Conservation (phyloP, 2,797 vertebrate genomes). For the Scolopax bukidnonensis region DNA sequence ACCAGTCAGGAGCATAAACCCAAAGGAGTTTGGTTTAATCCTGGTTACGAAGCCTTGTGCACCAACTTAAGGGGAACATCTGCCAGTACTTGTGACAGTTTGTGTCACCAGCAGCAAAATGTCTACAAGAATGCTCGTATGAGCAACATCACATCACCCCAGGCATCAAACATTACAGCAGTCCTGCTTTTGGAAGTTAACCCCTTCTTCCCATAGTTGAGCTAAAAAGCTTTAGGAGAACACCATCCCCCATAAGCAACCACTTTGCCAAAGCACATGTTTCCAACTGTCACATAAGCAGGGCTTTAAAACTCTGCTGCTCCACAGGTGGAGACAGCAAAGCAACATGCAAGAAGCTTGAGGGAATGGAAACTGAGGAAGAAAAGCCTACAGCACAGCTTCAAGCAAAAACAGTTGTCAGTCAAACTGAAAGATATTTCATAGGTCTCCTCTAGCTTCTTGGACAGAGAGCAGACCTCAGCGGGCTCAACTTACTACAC, state of each 20-base stretch:
- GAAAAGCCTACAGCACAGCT: neutral
- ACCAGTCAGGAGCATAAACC: neutral
- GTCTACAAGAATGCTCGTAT: neutral
- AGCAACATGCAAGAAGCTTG: neutral
- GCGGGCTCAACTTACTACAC: neutral
- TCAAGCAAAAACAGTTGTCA: neutral
- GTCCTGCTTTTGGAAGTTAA: neutral
- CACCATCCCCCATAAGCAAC: neutral
- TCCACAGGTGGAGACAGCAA: neutral
- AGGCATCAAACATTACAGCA: neutral
- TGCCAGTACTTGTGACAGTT: neutral
- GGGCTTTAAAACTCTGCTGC: neutral
- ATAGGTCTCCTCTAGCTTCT: neutral
- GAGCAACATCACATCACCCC: neutral
- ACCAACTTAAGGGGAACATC: neutral
- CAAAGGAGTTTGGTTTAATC: neutral
- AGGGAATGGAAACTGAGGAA: neutral
- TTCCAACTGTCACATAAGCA: rapidly evolving
- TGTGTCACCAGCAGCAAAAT: neutral
- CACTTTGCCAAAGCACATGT: rapidly evolving
- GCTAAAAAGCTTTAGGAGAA: neutral
- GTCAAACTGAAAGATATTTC: neutral
- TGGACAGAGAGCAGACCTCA: neutral
- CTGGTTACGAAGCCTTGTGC: neutral
- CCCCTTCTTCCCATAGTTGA: neutral